Evolutionary conservation across 2,113 vertebrate species (phyloP).

Genomic region (Origma solitaria): DNA sequence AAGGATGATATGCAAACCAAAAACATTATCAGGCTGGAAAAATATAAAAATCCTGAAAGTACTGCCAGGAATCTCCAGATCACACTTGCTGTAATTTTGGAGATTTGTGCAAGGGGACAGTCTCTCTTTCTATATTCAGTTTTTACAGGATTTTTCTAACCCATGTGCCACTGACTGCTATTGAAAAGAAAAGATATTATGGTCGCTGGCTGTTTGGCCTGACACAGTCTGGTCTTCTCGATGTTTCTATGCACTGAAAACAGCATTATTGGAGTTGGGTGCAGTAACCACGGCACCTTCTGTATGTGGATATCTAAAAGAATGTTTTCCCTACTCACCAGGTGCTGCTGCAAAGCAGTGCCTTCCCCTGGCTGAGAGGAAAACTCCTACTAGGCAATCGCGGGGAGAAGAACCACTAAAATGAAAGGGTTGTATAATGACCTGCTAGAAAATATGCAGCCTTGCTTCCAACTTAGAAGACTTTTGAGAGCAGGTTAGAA

Average conservation of each 20-base stretch:
- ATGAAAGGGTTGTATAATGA: not conserved
- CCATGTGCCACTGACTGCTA: not conserved
- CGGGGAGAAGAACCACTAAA: not conserved
- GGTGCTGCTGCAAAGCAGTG: not conserved
- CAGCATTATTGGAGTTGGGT: not conserved
- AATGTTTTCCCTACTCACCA: not conserved
- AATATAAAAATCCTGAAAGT: not conserved
- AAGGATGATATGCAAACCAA: not conserved
- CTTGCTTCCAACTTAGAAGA: not conserved
- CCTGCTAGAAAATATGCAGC: not conserved
- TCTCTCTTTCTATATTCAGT: not conserved
- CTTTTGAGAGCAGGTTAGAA: not conserved
- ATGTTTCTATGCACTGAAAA: not conserved
- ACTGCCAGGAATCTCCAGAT: not conserved
- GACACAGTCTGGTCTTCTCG: not conserved
- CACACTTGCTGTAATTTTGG: not conserved
- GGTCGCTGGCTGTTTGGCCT: not conserved
- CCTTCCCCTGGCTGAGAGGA: not conserved
- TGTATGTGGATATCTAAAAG: fast-evolving
- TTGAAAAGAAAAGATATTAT: not conserved
- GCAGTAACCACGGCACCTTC: not conserved
- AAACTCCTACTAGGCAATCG: not conserved
- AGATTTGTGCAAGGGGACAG: not conserved
- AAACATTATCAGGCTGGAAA: not conserved
- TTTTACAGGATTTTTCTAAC: not conserved